Conservation (phyloP, 2,888 invertebrate species). For the Pseudeuparius sepicola region DNA sequence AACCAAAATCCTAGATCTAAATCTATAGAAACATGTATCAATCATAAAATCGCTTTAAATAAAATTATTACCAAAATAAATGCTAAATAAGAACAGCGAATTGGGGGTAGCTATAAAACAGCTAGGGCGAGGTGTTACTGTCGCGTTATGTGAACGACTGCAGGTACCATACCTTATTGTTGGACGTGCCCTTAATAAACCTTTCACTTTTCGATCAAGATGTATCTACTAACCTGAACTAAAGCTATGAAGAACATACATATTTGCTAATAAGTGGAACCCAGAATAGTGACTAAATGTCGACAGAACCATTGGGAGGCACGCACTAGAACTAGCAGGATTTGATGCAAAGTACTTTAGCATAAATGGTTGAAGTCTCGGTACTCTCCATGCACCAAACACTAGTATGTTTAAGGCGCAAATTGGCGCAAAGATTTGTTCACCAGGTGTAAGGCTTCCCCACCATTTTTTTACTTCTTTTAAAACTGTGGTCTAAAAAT, state of each 20-base stretch:
- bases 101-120: too few species aligned
- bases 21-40: too few species aligned
- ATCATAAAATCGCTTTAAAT: too few species aligned
- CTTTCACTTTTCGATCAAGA: too few species aligned
- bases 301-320: constrained; percentile 86
- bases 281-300: constrained; percentile 87
- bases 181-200: too few species aligned
- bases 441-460: constrained; percentile 59
- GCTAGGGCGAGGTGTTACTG: too few species aligned
- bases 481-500: constrained; percentile 31
- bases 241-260: constrained; percentile 92
- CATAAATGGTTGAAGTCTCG: constrained; percentile 61
- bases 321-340: constrained; percentile 64
- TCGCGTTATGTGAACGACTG: too few species aligned
- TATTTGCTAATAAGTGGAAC: constrained; percentile 84
- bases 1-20: too few species aligned
- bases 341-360: constrained; percentile 75
- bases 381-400: constrained; percentile 74
- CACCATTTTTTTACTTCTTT: constrained; percentile 52
- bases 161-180: too few species aligned
- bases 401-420: constrained; percentile 68
- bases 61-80: too few species aligned
- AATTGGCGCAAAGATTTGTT: constrained; percentile 72
- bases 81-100: too few species aligned
- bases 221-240: constrained; percentile 41